Evolutionary conservation across 2,113 vertebrate genomes (phyloP).

Genomic region (Chauna torquata): DNA sequence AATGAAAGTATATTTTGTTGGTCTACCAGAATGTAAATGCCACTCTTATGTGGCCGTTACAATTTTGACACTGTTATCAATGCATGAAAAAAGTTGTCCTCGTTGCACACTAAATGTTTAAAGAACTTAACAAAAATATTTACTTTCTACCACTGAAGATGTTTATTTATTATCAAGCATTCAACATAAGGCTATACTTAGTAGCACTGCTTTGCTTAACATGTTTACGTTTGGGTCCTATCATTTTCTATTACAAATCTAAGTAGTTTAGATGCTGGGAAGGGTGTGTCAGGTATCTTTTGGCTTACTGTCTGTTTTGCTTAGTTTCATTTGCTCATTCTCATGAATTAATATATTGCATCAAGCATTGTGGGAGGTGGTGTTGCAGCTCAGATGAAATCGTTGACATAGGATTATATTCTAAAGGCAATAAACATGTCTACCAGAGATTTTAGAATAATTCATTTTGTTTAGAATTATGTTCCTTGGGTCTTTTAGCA

Average conservation of each 20-base stretch:
- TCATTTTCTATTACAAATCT: slow-evolving; percentile 18
- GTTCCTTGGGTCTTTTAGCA: neutral
- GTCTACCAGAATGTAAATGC: neutral
- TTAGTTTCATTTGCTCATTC: slow-evolving; percentile 37
- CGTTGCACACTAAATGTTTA: neutral
- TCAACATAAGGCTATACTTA: neutral
- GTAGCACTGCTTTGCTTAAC: neutral
- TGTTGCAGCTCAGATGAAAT: neutral
- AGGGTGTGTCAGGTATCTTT: slow-evolving; percentile 25
- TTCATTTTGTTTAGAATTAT: neutral
- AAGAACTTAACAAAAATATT: neutral
- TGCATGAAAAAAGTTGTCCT: neutral
- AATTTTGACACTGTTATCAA: neutral
- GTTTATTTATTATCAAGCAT: neutral
- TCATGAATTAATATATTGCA: slow-evolving; percentile 6
- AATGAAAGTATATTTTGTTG: neutral
- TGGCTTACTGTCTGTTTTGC: slow-evolving; percentile 12
- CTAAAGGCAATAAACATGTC: neutral
- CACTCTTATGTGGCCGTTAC: neutral
- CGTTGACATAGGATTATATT: neutral
- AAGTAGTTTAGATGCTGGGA: slow-evolving; percentile 27
- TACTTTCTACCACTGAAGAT: neutral
- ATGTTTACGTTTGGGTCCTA: neutral
- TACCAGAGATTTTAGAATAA: neutral
- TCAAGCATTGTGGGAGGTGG: neutral